phyloP scores from a whole-genome alignment of 2,888 invertebrate genomes.

The Drosophila falleni region DNA sequence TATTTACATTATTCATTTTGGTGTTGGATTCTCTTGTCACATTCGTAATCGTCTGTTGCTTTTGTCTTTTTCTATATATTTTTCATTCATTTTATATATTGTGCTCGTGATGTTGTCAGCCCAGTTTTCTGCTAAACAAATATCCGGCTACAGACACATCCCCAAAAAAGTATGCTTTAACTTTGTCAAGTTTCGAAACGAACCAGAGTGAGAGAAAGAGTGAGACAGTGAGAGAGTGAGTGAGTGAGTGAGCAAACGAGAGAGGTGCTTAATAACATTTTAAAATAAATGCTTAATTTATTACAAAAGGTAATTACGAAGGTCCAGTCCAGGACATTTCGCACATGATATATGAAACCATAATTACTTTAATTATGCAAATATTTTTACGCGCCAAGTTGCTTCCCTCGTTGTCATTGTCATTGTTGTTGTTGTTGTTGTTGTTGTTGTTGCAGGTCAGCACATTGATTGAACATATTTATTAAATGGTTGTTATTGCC shows the following conservation, averaged over 20 bases:
- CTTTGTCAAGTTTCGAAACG: background rate
- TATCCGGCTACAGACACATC: conserved; percentile 24
- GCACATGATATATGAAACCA: conserved; percentile 77
- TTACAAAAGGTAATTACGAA: conserved; percentile 75
- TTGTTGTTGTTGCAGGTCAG: conserved; percentile 42
- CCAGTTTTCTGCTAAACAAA: conserved; percentile 50
- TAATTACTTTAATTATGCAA: conserved; percentile 81
- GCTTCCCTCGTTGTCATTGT: conserved; percentile 10
- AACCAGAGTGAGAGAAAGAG: background rate
- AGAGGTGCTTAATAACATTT: conserved; percentile 72
- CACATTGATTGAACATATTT: conserved; percentile 78
- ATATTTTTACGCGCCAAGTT: conserved; percentile 66
- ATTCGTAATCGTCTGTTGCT: conserved; percentile 57
- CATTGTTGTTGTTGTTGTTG: conserved; percentile 28
- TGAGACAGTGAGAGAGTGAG: background rate
- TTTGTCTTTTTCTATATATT: conserved; percentile 14
- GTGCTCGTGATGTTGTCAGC: conserved; percentile 14
- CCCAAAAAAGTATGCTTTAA: conserved; percentile 26
- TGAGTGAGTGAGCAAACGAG: conserved; percentile 4
- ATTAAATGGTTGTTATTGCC: conserved; percentile 75
- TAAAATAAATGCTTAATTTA: conserved; percentile 79
- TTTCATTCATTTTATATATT: background rate
- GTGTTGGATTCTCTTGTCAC: conserved; percentile 78
- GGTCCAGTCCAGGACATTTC: conserved; percentile 32
- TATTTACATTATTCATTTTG: conserved; percentile 80